These are phyloP conservation scores for Paramacrobiotus metropolitanus DNA, from an alignment of 1,140 invertebrate species.

Conservation along the genomic window DNA sequence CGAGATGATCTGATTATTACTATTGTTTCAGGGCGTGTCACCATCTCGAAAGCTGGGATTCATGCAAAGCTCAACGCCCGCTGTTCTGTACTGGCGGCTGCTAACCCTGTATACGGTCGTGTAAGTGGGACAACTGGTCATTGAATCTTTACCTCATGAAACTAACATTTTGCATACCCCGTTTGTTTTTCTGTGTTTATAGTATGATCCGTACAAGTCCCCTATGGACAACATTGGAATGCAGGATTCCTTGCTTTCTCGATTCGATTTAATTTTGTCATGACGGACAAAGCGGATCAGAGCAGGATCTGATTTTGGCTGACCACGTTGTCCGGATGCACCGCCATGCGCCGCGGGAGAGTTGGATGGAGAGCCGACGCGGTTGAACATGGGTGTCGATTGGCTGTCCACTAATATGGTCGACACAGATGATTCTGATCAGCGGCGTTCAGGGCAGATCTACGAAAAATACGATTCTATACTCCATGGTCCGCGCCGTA, in stretches of 20 bases:
- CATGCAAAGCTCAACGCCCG: slow-evolving; percentile 91
- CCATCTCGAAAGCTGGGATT: slow-evolving; percentile 95
- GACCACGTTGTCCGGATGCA: slow-evolving; percentile 96
- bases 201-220: slow-evolving; percentile 96
- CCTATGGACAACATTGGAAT: slow-evolving; percentile 99
- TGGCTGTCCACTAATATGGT: slow-evolving; percentile 45
- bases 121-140: too few relatives aligned
- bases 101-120: slow-evolving; percentile 96
- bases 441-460: slow-evolving; percentile 18
- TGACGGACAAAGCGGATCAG: slow-evolving; percentile 68
- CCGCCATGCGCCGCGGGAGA: slow-evolving; percentile 67
- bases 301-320: slow-evolving; percentile 68
- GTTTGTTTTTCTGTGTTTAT: slow-evolving; percentile 18
- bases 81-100: slow-evolving; percentile 90
- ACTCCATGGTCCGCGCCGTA: background rate
- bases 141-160: too few relatives aligned
- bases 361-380: slow-evolving; percentile 71
- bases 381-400: slow-evolving; percentile 49
- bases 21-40: slow-evolving; percentile 44
- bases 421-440: slow-evolving; percentile 37
- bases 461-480: slow-evolving; percentile 3
- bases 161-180: too few relatives aligned
- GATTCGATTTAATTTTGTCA: slow-evolving; percentile 97
- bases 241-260: slow-evolving; percentile 89
- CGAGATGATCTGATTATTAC: background rate